Evolutionary conservation across 2,113 vertebrate species (phyloP), one percentile per base, ranked within the genome.

Genomic region (Spea multiplicata): DNA sequence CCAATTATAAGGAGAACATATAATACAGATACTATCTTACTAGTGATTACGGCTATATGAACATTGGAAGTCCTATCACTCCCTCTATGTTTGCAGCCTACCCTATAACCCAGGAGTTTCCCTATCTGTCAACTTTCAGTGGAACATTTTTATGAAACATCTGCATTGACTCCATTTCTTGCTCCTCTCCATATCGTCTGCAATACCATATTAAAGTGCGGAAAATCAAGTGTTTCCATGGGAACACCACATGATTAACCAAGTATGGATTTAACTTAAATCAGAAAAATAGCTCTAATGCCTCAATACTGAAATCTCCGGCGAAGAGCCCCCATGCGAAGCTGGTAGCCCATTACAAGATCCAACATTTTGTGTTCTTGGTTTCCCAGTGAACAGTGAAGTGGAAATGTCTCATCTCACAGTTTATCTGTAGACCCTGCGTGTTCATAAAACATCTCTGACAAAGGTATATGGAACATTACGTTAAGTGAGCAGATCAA

Each of bases 151-250:
- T 64, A 1, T 64, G 61, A 8, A 13, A 64, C 16, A 45, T 14
- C 46, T 45, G 13, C 5, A 8, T 50, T 1, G 44, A 3, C 4
- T 16, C 69, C 4, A 7, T 53, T 71, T 44, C 44, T 16, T 55
- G 70, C 8, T 12, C 17, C 50, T 44, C 17, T 57, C 70, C 44
- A n/a, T 72, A 72, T 55, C 17, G 55, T 14, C 47, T 72, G 49
- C 57, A 72, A 72, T 55, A 57, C 52, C 13, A 72, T 52, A 72
- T 72, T 57, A 72, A 57, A 72, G 70, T 12, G 46, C 10, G 50
- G 70, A 57, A 30, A 72, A 72, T 44, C 9, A 7, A 72, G 50
- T 44, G 70, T 72, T 72, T 16, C 30, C 50, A 72, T 72, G 44
- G 70, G 52, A 72, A 72, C 70, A 3, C 50, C 16, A 44, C 52